Base-by-base conservation (phyloP, 2,797 vertebrate genomes). In the Peromyscus aztecus region DNA sequence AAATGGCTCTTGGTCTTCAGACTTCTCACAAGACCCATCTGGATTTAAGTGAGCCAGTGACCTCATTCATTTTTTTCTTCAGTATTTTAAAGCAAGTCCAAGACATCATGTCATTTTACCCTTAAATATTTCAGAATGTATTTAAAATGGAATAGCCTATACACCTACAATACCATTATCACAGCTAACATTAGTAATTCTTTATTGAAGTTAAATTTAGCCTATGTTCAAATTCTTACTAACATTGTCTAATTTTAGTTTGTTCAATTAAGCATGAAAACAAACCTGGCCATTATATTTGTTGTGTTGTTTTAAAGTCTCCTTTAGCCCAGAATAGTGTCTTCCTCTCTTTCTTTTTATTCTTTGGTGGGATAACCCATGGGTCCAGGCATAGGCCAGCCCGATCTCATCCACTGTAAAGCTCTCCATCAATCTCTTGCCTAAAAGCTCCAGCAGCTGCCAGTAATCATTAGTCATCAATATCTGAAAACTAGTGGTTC, bases 21-120 rank as follows among this genome's bases (percentile, higher is more conserved):
- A 49, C 31, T 71, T 84, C 37, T 86, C 17, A 12, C 10, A 37
- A 55, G 65, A 40, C 29, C 29, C 29, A 71, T 91, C 57, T 49
- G 19, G 2, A 57, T 93, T 96, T 83, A 31, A 83, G 43, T 19
- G n/a, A 75, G 40, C 7, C 37, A 80, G 55, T 92, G 83, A 43
- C 1, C 12, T 10, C 16, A 61, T 93, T 90, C 92, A 81, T 90
- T 94, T 87, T 87, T 80, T 80, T 63, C 73, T 95, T 78, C 24
- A 91, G 71, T 76, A 85, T 63, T 95, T 85, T 86, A 93, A 97
- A 87, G 75, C 12, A 93, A 94, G 71, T 71, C 10, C 7, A 89
- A 95, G 75, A 78, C 27, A 63, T 77, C 73, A 61, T 31, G 3
- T 67, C 8, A 75, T 91, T 94, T 89, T 10, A 67, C 29, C 43